Evolutionary conservation across 1,140 invertebrate genomes (phyloP), one percentile per base, ranked within the genome.

Genomic region (Drosophila kikkawai): DNA sequence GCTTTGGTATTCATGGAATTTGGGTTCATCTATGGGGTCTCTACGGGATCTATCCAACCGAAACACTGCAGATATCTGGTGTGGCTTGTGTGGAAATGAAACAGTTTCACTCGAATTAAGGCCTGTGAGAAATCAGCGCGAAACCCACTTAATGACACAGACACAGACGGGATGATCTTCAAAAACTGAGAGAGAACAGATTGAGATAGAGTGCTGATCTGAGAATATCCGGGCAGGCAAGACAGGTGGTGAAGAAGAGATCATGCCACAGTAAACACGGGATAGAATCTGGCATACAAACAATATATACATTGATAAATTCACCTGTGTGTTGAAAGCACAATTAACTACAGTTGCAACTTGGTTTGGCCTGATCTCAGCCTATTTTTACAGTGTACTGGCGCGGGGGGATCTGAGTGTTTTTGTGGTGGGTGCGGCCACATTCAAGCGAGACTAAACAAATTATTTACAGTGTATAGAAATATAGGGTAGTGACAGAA

Each of bases 381-480:
- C 55, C 60, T 76, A 80, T 84, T 88, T 88, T 79, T 91, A 88
- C 80, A 88, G 78, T 80, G 85, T 67, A 68, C 45, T 58, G 50
- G 51, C 42, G 39, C 44, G 17, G 75, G 17, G 75, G 73, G 12
- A n/a, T 32, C 48, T 50, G 51, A 15, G 45, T 29, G 17, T 34
- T n/a, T 34, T 13, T 22, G 19, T 22, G 17, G 19, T 60, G 56
- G 48, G 37, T 50, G 11, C 60, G 61, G 64, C 36, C 59, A 75
- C 69, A 78, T 57, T 75, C 60, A 67, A 76, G 61, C 69, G 69
- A 68, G 79, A 55, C 78, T 82, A 88, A 81, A 82, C 78, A 90
- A 75, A 88, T 85, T 88, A 90, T 90, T 90, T 90, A 90, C 85
- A 90, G 85, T 90, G 85, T 80, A 90, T 70, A 67, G 34, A 56